Conservation (phyloP, 2,888 invertebrate species). For the Pollenia griseotomentosa region DNA sequence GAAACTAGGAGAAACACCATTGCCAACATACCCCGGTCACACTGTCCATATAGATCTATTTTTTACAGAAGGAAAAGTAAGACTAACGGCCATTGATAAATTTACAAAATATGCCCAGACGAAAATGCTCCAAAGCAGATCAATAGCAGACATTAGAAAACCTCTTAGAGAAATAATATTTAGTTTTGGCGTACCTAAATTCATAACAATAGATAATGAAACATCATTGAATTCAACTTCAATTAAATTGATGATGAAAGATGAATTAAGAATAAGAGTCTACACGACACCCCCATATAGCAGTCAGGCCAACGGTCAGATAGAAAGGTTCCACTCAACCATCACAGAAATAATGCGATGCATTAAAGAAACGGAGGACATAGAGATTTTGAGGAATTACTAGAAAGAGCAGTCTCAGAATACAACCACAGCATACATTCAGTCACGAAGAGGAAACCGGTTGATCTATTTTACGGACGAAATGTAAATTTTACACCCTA, state of each 20-base stretch:
- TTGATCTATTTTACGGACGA: background rate
- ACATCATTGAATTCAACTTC: background rate
- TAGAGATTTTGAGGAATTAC: background rate
- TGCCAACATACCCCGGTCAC: no score
- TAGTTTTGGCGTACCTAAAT: no score
- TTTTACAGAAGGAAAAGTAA: no score
- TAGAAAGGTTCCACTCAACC: background rate
- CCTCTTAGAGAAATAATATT: no score
- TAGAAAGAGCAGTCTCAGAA: background rate
- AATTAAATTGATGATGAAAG: background rate
- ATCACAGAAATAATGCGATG: background rate
- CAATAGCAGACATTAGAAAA: no score
- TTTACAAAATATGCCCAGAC: no score
- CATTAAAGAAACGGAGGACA: constrained; percentile 3
- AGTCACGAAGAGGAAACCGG: background rate
- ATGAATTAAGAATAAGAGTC: background rate
- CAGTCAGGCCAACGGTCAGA: background rate
- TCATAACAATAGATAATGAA: background rate
- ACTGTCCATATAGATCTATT: no score
- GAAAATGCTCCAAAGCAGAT: no score
- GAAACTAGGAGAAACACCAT: no score
- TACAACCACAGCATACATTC: background rate
- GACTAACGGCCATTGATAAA: no score
- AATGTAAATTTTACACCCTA: background rate
- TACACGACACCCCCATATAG: no score